Percentiles rank a stretch among this genome's conserved stretches.
Conservation (phyloP, 2,797 vertebrate species). For the Mastacembelus armatus region DNA sequence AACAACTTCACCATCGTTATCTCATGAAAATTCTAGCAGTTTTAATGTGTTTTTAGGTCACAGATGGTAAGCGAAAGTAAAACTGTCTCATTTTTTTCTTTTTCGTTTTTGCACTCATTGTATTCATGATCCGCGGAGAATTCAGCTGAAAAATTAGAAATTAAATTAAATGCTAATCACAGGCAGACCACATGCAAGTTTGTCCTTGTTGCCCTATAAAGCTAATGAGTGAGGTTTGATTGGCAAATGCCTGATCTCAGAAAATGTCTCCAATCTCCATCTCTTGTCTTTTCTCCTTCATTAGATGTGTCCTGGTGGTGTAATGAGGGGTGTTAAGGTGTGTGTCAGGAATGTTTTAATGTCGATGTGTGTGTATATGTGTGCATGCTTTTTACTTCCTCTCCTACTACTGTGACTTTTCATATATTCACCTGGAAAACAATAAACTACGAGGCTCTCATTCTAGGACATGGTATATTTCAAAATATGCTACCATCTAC, state of each 20-base stretch:
- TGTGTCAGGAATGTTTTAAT: slow-evolving; percentile 8
- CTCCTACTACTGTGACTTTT: too few species aligned
- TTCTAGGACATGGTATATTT: too few species aligned
- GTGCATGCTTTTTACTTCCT: too few species aligned
- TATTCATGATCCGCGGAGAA: slow-evolving; percentile 56
- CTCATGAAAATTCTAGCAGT: slow-evolving; percentile 76
- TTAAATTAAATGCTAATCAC: slow-evolving; percentile 66
- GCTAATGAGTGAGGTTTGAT: slow-evolving; percentile 53
- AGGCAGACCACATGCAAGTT: slow-evolving; percentile 50
- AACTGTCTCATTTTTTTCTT: slow-evolving; percentile 50
- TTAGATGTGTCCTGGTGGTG: slow-evolving; percentile 27
- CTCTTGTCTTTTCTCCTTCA: slow-evolving; percentile 25
- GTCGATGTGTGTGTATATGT: slow-evolving; percentile 2
- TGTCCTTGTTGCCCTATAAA: slow-evolving; percentile 61
- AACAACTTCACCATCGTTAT: slow-evolving; percentile 72
- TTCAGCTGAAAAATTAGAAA: slow-evolving; percentile 53
- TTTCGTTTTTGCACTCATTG: slow-evolving; percentile 53
- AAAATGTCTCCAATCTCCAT: slow-evolving; percentile 29
- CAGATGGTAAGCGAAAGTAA: slow-evolving; percentile 67
- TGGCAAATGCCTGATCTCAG: slow-evolving; percentile 44
- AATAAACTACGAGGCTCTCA: too few species aligned
- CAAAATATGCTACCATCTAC: too few species aligned
- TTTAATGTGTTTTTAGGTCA: slow-evolving; percentile 78
- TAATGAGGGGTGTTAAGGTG: slow-evolving; percentile 23
- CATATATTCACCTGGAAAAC: too few species aligned